phyloP scores from a whole-genome alignment of 1,140 invertebrate species.

The Chrysoperla carnea region DNA sequence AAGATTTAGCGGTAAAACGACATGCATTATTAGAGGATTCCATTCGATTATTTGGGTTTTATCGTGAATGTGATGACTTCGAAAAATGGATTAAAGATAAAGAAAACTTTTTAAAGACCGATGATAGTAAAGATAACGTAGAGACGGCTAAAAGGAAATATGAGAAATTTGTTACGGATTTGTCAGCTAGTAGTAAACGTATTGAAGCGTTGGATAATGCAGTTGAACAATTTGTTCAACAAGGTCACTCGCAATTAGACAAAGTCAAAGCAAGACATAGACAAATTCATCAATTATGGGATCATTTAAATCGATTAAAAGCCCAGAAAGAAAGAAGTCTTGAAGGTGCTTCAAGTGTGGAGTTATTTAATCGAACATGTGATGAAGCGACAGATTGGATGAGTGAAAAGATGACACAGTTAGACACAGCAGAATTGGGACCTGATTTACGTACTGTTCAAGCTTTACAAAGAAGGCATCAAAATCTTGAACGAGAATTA shows the following conservation, averaged over 20 bases:
- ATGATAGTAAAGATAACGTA: constrained; percentile 78
- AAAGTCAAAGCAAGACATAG: constrained; percentile 65
- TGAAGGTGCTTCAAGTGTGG: constrained; percentile 84
- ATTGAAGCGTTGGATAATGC: constrained; percentile 77
- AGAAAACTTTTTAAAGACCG: constrained; percentile 68
- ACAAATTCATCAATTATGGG: constrained; percentile 78
- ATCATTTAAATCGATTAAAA: constrained; percentile 74
- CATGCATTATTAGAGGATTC: constrained; percentile 78
- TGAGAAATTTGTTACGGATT: constrained; percentile 89
- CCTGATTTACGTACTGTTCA: constrained; percentile 81
- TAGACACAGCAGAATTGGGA: constrained; percentile 61
- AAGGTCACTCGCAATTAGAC: constrained; percentile 76
- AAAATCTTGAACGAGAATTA: constrained; percentile 77
- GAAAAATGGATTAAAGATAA: constrained; percentile 96
- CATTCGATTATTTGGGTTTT: constrained; percentile 84
- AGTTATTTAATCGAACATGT: constrained; percentile 84
- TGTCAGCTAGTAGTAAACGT: constrained; percentile 80
- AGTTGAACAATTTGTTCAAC: constrained; percentile 68
- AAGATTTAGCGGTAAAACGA: constrained; percentile 59
- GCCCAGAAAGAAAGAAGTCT: constrained; percentile 79
- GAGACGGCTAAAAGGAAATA: constrained; percentile 89
- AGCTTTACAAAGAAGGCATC: constrained; percentile 72
- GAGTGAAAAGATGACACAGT: constrained; percentile 75
- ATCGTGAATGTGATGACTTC: constrained; percentile 95
- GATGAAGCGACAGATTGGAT: constrained; percentile 90